phyloP scores from a whole-genome alignment of 2,797 vertebrate species.

The Chanos chanos region DNA sequence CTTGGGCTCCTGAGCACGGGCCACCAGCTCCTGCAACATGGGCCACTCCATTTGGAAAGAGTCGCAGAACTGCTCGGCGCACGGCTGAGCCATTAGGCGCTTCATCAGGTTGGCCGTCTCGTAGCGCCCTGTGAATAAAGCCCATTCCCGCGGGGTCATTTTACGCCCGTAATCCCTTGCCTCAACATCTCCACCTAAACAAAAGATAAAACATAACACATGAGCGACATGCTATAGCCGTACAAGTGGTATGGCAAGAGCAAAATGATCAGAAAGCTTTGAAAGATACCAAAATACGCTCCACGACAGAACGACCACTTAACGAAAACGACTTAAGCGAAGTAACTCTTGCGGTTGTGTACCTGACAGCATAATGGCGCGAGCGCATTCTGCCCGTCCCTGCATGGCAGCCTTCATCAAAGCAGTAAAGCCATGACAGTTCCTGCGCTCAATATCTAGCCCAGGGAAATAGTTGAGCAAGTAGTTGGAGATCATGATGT shows the following conservation, averaged over 20 bases:
- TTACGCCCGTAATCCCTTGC: constrained; percentile 78
- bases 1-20: constrained; percentile 69
- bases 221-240: too few relatives aligned
- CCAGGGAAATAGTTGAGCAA: constrained; percentile 90
- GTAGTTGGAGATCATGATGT: constrained; percentile 84
- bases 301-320: not conserved
- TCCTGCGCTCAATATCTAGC: constrained; percentile 89
- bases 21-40: constrained; percentile 71
- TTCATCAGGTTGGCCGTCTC: constrained; percentile 80
- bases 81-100: constrained; percentile 80
- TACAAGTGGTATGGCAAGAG: not conserved
- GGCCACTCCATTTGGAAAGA: constrained; percentile 84
- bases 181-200: constrained; percentile 81
- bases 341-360: constrained; percentile 16
- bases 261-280: not conserved
- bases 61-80: constrained; percentile 86
- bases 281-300: too few relatives aligned
- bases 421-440: constrained; percentile 90
- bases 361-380: constrained; percentile 89
- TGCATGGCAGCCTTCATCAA: constrained; percentile 97
- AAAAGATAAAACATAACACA: too few relatives aligned
- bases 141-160: constrained; percentile 87
- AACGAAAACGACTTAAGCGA: not conserved
- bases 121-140: constrained; percentile 84
- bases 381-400: constrained; percentile 82